Evolutionary conservation across 2,113 vertebrate species (phyloP).

Genomic region (Synchiropus splendidus): DNA sequence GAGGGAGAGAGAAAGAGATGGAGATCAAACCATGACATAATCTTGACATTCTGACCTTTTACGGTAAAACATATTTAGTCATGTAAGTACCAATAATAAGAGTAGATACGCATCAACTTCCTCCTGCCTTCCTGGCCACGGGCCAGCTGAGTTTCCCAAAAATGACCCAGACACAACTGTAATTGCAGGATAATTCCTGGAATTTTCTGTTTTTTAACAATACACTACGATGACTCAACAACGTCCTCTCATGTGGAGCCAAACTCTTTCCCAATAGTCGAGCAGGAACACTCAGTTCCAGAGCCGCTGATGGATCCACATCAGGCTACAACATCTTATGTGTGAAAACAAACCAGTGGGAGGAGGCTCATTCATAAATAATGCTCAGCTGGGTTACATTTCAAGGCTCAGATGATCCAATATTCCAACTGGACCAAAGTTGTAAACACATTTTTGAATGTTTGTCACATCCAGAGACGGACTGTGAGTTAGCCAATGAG

Average conservation of each 20-base stretch:
- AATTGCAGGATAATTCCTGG: constrained; percentile 30
- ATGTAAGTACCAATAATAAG: constrained; percentile 15
- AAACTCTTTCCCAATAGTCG: neutral
- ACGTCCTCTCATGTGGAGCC: constrained; percentile 4
- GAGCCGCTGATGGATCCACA: too few species aligned
- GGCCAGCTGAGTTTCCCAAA: constrained; percentile 50
- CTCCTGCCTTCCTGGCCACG: constrained; percentile 24
- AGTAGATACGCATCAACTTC: constrained; percentile 12
- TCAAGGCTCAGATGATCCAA: too few species aligned
- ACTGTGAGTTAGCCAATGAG: too few species aligned
- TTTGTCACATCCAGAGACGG: too few species aligned
- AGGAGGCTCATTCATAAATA: too few species aligned
- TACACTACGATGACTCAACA: neutral
- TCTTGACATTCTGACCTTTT: constrained; percentile 26
- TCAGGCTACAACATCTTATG: too few species aligned
- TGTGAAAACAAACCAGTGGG: too few species aligned
- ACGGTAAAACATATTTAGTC: constrained; percentile 27
- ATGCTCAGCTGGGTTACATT: too few species aligned
- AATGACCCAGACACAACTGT: constrained; percentile 32
- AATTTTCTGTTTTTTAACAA: constrained; percentile 22
- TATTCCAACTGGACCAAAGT: too few species aligned
- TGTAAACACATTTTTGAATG: too few species aligned
- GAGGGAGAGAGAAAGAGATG: neutral
- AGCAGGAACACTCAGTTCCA: neutral
- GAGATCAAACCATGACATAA: constrained; percentile 7